These are phyloP conservation scores for Nyctereutes procyonoides DNA, from an alignment of 2,113 vertebrate species.

Conservation along the genomic window DNA sequence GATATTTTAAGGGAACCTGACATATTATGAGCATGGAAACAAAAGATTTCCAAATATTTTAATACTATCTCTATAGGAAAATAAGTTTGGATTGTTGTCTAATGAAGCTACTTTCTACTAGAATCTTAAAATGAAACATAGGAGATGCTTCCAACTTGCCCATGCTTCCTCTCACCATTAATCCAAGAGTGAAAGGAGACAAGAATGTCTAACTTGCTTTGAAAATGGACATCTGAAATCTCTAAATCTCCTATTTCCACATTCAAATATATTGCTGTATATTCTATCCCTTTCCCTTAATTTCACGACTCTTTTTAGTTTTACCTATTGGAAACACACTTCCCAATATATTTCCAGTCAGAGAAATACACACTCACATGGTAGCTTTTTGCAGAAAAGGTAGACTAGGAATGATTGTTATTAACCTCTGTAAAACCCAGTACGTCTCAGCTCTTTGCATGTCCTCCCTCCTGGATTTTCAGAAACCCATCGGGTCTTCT, in stretches of 20 bases:
- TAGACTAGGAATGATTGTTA: constrained; percentile 79
- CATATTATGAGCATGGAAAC: background rate
- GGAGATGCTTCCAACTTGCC: background rate
- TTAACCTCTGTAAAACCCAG: constrained; percentile 8
- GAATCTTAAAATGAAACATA: constrained; percentile 59
- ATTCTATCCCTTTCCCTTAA: background rate
- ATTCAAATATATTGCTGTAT: background rate
- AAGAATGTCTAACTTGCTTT: background rate
- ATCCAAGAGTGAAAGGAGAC: background rate
- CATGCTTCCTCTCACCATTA: background rate
- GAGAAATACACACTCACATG: constrained; percentile 77
- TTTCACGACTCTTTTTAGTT: background rate
- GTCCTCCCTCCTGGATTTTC: constrained; percentile 12
- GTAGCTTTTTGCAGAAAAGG: constrained; percentile 78
- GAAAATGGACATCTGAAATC: constrained; percentile 16
- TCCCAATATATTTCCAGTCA: constrained; percentile 77
- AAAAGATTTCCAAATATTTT: constrained; percentile 27
- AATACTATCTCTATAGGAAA: constrained; percentile 38
- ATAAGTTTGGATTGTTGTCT: constrained; percentile 7
- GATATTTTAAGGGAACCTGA: background rate
- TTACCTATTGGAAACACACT: constrained; percentile 26
- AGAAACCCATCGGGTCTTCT: background rate
- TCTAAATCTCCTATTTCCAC: background rate
- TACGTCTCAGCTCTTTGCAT: background rate
- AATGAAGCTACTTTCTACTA: background rate